Percentiles rank a stretch among this genome's conserved stretches.
Evolutionary conservation across 2,888 invertebrate genomes (phyloP).

Genomic region (Drosophila fungiperda): DNA sequence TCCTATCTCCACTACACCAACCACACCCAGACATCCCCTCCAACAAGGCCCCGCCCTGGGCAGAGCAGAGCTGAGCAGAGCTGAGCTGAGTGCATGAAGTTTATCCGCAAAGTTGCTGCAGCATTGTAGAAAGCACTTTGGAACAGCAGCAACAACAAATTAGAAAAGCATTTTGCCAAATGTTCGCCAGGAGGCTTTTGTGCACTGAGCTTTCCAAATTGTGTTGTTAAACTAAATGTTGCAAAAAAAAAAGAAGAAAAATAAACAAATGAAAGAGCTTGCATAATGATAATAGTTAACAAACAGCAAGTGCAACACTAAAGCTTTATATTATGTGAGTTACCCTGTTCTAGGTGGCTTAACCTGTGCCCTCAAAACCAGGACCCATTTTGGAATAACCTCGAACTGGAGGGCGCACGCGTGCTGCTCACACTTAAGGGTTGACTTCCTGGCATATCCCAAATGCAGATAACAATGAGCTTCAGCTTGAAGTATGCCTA

Average conservation of each 20-base stretch:
- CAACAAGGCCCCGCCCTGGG: background rate
- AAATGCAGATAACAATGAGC: conserved; percentile 43
- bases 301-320: background rate
- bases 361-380: conserved; percentile 17
- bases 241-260: conserved; percentile 18
- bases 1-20: conserved; percentile 1
- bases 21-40: background rate
- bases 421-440: conserved; percentile 70
- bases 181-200: conserved; percentile 22
- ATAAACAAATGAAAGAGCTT: conserved; percentile 3
- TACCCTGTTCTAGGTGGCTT: background rate
- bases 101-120: conserved; percentile 46
- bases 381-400: conserved; percentile 67
- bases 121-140: conserved; percentile 41
- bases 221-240: conserved; percentile 41
- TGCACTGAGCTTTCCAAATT: conserved; percentile 16
- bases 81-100: conserved; percentile 40
- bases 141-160: conserved; percentile 31
- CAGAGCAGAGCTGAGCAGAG: conserved; percentile 1
- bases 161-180: conserved; percentile 43
- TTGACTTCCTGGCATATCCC: conserved; percentile 54
- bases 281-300: conserved; percentile 21
- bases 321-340: conserved; percentile 6
- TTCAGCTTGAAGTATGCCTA: conserved; percentile 11
- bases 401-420: conserved; percentile 55